These are phyloP conservation scores for Anadara kagoshimensis DNA, from an alignment of 1,140 invertebrate species.

Conservation along the genomic window DNA sequence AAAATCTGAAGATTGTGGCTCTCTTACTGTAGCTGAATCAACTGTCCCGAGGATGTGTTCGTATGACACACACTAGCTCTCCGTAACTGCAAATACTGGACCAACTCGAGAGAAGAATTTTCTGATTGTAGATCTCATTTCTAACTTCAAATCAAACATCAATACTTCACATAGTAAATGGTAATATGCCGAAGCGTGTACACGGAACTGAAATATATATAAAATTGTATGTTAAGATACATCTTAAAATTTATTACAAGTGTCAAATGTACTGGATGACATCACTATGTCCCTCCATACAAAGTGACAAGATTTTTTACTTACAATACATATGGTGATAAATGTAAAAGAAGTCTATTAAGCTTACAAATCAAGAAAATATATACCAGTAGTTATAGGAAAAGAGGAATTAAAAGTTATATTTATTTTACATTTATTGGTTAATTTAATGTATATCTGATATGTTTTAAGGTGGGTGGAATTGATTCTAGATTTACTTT, in stretches of 20 bases:
- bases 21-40: neutral
- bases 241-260: neutral
- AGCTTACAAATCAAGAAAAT: too few relatives aligned
- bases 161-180: conserved; percentile 92
- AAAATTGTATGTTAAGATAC: neutral
- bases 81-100: conserved; percentile 86
- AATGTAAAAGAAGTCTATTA: too few relatives aligned
- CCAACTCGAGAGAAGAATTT: conserved; percentile 93
- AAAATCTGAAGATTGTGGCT: neutral
- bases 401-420: too few relatives aligned
- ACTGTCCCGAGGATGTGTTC: neutral
- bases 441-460: too few relatives aligned
- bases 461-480: too few relatives aligned
- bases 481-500: too few relatives aligned
- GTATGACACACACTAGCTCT: conserved; percentile 27
- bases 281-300: neutral
- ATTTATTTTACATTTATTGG: too few relatives aligned
- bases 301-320: too few relatives aligned
- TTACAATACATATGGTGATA: too few relatives aligned
- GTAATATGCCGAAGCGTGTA: conserved; percentile 93
- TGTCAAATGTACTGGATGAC: too few relatives aligned
- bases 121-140: conserved; percentile 90
- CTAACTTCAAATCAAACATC: conserved; percentile 94
- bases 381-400: too few relatives aligned
- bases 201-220: conserved; percentile 83